These are phyloP conservation scores for Achroia grisella DNA, from an alignment of 1,140 invertebrate species.

Conservation along the genomic window DNA sequence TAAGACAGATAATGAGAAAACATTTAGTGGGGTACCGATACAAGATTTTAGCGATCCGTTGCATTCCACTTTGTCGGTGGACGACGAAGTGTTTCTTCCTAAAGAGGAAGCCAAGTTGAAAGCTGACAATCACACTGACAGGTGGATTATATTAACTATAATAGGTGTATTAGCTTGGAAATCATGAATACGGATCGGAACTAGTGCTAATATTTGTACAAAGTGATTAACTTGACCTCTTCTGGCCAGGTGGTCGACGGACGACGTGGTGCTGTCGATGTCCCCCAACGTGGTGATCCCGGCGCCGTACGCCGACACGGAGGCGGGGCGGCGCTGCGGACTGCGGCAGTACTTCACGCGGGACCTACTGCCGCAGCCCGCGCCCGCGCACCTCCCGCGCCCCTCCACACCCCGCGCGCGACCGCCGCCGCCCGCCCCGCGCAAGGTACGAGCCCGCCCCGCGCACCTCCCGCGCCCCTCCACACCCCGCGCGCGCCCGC, in stretches of 20 bases:
- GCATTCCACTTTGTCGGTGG: slow-evolving; percentile 77
- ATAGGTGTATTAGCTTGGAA: too few relatives aligned
- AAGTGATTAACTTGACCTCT: too few relatives aligned
- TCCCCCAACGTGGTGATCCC: slow-evolving; percentile 91
- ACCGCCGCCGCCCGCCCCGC: slow-evolving; percentile 18
- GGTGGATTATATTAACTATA: slow-evolving; percentile 25
- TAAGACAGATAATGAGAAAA: slow-evolving; percentile 58
- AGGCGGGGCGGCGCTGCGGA: slow-evolving; percentile 84
- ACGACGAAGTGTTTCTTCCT: slow-evolving; percentile 70
- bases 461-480: too few relatives aligned
- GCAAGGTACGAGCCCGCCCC: neutral
- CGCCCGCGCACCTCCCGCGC: slow-evolving; percentile 63
- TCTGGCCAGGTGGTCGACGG: slow-evolving; percentile 58
- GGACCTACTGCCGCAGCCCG: slow-evolving; percentile 77
- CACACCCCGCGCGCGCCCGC: too few relatives aligned
- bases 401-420: slow-evolving; percentile 73
- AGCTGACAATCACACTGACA: slow-evolving; percentile 49
- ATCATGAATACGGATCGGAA: too few relatives aligned
- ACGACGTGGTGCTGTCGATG: slow-evolving; percentile 79
- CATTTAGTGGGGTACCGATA: slow-evolving; percentile 62
- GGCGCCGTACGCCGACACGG: slow-evolving; percentile 92
- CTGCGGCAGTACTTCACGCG: slow-evolving; percentile 85
- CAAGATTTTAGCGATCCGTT: slow-evolving; percentile 86
- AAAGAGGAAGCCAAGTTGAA: slow-evolving; percentile 49
- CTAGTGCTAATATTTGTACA: too few relatives aligned